Base-by-base conservation (phyloP, 1,140 invertebrate genomes). In the Bombyx mori region DNA sequence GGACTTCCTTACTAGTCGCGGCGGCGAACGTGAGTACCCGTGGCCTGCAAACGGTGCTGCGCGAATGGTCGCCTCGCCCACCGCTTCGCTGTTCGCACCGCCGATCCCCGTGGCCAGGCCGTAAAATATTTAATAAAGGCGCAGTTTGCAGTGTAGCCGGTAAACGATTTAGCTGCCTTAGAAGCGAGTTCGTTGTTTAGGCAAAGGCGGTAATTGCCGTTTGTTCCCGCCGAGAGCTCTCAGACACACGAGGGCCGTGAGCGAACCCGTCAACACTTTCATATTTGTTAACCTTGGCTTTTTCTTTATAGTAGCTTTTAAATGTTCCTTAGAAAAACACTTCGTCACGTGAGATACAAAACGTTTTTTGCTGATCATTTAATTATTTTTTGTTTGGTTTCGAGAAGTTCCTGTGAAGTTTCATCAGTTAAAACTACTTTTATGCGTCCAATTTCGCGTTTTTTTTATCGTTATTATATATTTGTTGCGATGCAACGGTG, bases 221-320 rank as follows among this genome's bases (percentile, higher is more conserved):
- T 58, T 67, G 61, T 70, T 68, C 60, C 42, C 59, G 26, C 54
- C 61, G 62, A 77, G 76, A 48, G 71, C 76, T 52, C 73, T 77
- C 59, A 51, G 53, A 54, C 57, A 59, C 65, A 67, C 62, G 63
- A 79, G 76, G 64, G 74, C 65, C 68, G 69, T 79, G 75, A 75
- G 72, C 52, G 56, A 60, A 56, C 60, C 49, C 61, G 65, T 62
- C 57, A 61, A 58, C 59, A 65, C 61, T 68, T 63, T 66, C 63
- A 65, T 62, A 68, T 73, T 66, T 64, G 60, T 62, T 68, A 65
- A 62, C 53, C 61, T 57, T 65, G 57, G 65, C 61, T 49, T 64
- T 66, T 63, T 64, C 53, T 62, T 61, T 51, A 56, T 22, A 51
- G 44, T 42, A 35, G 54, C 10, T 35, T 35, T 5, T 35, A 35